Base-by-base conservation (phyloP, 2,888 invertebrate species). In the Ectemnius cavifrons region DNA sequence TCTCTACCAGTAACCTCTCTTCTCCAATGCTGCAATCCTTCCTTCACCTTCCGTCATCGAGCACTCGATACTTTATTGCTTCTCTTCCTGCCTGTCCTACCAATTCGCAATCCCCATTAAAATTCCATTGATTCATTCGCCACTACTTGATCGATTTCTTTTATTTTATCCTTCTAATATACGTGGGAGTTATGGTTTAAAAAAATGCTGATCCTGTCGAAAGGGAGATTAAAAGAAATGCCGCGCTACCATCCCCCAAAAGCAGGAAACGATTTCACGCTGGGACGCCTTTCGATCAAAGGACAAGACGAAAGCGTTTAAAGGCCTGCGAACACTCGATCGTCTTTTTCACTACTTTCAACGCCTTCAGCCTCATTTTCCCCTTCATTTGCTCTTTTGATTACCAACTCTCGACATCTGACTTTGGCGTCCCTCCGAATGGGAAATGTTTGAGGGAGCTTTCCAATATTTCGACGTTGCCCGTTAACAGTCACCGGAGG, bases 251-350 rank as follows among this genome's bases (percentile, higher is more conserved):
- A 37, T 23, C 46, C 18, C 47, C 20, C 61, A 45, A 52, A 28
- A 52, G 47, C 77, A 66, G 82, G 83, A 84, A 83, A 61, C 73
- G 71, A 83, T 83, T 84, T 83, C 82, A 83, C 80, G 79, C 59
- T 70, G 49, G 63, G 23, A 70, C 68, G 65, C 27, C 45, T 49
- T 49, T 14, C 49, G 49, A 49, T 49, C 16, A 47, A 47, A 47
- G 49, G n/a, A 14, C 13, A 49, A 37, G 4, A 2, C 49, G 49
- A n/a, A n/a, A n/a, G n/a, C n/a, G 1, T 20, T 20, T 20, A 20
- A 20, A 20, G 1, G 49, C 2, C 16, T 4, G 49, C 49, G 0
- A 49, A 4, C 49, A 13, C 14, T 49, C 49, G n/a, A 49, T 49
- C 28, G 28, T 1, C 28, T 37, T 49, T 49, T 52, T 52, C 52